Conservation (phyloP, 37 sponge, comb jelly and placozoan species). For the Diacarnus erythraeanus region DNA sequence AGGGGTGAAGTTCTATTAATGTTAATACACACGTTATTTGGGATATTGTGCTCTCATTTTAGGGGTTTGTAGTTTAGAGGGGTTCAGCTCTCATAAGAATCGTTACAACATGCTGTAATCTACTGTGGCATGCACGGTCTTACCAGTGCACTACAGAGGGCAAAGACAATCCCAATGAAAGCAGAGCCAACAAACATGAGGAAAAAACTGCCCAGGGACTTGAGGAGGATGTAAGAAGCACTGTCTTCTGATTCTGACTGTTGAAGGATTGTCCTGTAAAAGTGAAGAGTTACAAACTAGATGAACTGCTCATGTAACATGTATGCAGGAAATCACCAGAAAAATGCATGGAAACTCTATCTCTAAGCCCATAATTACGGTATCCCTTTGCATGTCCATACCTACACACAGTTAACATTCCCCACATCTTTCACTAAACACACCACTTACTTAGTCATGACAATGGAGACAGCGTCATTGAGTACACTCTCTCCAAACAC, state of each 20-base stretch:
- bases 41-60: neutral
- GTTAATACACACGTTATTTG: no score
- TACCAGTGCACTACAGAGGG: constrained; percentile 85
- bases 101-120: neutral
- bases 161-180: constrained; percentile 74
- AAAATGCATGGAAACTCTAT: neutral
- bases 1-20: no score
- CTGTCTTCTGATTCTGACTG: constrained; percentile 18
- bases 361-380: neutral
- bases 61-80: neutral
- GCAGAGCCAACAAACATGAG: constrained; percentile 86
- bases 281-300: neutral
- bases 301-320: no score
- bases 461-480: constrained; percentile 98
- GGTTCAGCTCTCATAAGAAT: neutral
- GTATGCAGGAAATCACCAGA: no score
- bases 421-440: no score
- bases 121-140: neutral
- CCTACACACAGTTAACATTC: neutral
- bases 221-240: constrained; percentile 32
- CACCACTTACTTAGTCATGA: constrained; percentile 87
- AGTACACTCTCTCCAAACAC: constrained; percentile 98
- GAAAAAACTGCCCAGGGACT: constrained; percentile 79
- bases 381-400: no score
- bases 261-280: constrained; percentile 42